Evolutionary conservation across 2,888 invertebrate genomes (phyloP).

Genomic region (Tachina grossa): DNA sequence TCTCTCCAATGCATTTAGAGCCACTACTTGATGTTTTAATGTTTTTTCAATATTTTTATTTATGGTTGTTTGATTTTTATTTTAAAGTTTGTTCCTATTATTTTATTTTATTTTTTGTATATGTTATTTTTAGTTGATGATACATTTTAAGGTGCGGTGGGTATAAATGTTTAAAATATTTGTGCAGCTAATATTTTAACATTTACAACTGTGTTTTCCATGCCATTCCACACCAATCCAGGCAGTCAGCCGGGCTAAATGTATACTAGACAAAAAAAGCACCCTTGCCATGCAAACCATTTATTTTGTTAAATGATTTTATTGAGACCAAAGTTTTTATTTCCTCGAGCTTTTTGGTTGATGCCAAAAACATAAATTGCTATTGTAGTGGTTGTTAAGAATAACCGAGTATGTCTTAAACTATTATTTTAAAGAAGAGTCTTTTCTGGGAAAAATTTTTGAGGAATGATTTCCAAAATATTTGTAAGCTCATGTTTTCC

Average conservation of each 20-base stretch:
- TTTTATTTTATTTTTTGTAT: not conserved
- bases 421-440: not conserved
- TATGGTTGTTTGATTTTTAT: conserved; percentile 52
- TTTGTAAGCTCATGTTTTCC: no score
- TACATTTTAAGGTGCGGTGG: conserved; percentile 70
- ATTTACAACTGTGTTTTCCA: conserved; percentile 67
- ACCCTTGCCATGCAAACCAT: not conserved
- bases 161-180: conserved; percentile 58
- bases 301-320: conserved; percentile 45
- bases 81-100: conserved; percentile 30
- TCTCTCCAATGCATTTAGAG: conserved; percentile 21
- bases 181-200: conserved; percentile 66
- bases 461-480: no score
- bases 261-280: not conserved
- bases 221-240: conserved; percentile 19
- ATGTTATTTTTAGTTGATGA: conserved; percentile 61
- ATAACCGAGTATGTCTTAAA: not conserved
- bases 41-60: conserved; percentile 56
- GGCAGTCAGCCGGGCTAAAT: not conserved
- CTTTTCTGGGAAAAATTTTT: not conserved
- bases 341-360: conserved; percentile 17
- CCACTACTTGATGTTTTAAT: conserved; percentile 39
- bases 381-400: not conserved
- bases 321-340: conserved; percentile 24
- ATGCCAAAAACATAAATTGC: conserved; percentile 23